Conservation (phyloP, 2,797 vertebrate genomes). For the Picus viridis region DNA sequence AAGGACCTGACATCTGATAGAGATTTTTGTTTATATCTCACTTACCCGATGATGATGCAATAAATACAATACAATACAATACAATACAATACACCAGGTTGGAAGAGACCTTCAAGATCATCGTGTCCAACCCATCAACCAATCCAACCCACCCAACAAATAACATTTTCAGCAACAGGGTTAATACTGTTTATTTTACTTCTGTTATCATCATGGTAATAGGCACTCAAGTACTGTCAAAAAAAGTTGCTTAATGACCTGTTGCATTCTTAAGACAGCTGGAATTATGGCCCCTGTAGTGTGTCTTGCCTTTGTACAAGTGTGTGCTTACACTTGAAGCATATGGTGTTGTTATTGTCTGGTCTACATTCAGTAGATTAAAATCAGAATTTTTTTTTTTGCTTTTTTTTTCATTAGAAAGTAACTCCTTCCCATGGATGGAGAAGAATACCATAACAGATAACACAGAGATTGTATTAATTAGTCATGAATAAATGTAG, state of each 20-base stretch:
- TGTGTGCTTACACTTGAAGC: background rate
- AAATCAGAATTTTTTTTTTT: background rate
- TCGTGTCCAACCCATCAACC: too few species aligned
- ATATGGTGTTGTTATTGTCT: background rate
- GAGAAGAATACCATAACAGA: background rate
- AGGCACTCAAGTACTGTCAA: background rate
- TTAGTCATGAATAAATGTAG: background rate
- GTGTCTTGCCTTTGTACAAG: background rate
- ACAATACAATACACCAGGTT: too few species aligned
- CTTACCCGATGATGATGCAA: background rate
- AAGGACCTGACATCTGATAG: background rate
- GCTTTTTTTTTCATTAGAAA: background rate
- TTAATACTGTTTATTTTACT: background rate
- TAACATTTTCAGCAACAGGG: background rate
- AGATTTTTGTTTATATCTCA: background rate
- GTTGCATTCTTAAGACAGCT: background rate
- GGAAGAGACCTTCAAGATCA: too few species aligned
- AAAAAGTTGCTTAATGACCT: background rate
- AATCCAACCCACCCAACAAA: too few species aligned
- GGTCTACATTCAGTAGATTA: background rate
- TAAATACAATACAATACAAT: too few species aligned
- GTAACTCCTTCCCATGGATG: background rate
- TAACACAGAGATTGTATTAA: background rate
- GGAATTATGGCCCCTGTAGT: background rate
- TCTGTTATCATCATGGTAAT: background rate